These are phyloP conservation scores for Hypena proboscidalis DNA, from an alignment of 2,888 invertebrate genomes.

Conservation along the genomic window DNA sequence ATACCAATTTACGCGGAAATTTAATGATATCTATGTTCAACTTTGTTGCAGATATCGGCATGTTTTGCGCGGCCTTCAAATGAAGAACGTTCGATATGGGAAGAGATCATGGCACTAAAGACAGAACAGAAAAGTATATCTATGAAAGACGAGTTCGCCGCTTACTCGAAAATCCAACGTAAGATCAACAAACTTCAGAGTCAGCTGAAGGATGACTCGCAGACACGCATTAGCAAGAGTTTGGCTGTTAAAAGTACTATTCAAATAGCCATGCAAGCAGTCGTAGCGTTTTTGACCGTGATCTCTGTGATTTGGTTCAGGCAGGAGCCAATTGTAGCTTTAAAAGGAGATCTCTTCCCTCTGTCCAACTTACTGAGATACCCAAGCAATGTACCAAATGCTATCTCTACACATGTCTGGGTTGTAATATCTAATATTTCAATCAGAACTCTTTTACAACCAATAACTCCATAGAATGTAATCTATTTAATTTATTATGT, in stretches of 20 bases:
- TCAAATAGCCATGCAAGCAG: conserved; percentile 64
- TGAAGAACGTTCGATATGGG: conserved; percentile 70
- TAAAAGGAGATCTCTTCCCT: conserved; percentile 73
- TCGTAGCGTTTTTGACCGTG: conserved; percentile 62
- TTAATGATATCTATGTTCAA: too few species aligned
- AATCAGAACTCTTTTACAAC: conserved; percentile 70
- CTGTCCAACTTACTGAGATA: conserved; percentile 69
- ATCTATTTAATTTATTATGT: conserved; percentile 7
- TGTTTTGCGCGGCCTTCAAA: conserved; percentile 76
- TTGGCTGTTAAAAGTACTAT: conserved; percentile 70
- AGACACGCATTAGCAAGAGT: conserved; percentile 66
- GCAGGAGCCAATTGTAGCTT: conserved; percentile 70
- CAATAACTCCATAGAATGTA: conserved; percentile 53
- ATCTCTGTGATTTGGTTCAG: conserved; percentile 75
- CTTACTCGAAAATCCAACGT: conserved; percentile 85
- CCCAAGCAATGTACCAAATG: conserved; percentile 73
- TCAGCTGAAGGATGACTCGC: conserved; percentile 70
- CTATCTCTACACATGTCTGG: conserved; percentile 78
- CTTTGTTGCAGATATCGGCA: conserved; percentile 74
- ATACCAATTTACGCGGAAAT: neutral
- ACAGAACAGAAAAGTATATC: conserved; percentile 77
- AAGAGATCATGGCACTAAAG: conserved; percentile 71
- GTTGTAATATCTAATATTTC: conserved; percentile 77
- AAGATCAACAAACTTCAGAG: conserved; percentile 83
- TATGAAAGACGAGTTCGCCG: conserved; percentile 86